Base-by-base conservation (phyloP, 2,797 vertebrate species). In the Pantherophis alleghaniensis region DNA sequence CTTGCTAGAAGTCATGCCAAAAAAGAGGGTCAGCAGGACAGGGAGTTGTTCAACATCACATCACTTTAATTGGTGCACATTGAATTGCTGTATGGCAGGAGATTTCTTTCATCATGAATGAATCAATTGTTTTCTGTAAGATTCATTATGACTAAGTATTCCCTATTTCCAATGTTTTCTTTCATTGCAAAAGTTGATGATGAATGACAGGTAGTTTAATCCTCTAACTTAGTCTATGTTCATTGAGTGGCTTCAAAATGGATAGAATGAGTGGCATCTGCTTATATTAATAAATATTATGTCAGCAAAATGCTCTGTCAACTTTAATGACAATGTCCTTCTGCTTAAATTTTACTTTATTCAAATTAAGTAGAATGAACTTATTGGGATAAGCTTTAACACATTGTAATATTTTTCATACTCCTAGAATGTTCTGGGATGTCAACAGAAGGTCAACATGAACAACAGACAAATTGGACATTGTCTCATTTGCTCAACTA, bases 1-100 rank as follows among this genome's bases (percentile, higher is more conserved):
- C 51, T 56, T 93, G 61, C 5, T 91, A 87, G 92, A 95, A 90
- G 94, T 95, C 93, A 86, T 92, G 92, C 90, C 93, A 26, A 0
- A 96, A 95, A 92, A 92, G 95, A 94, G 92, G 42, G 51, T 51
- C 93, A 93, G 95, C 69, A 93, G 91, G 87, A 53, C 91, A 87
- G 92, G 51, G 91, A 96, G 94, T 92, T 92, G 56, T 93, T 95
- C 95, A 92, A 95, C 88, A 83, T 94, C 66, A 87, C 94, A 95
- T 95, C 63, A 93, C 93, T 96, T 95, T 94, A 88, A 95, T 88
- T 69, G 59, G 47, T 13, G 55, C 55, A 92, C 94, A 94, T 93
- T 94, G 93, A 96, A 96, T 94, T 93, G 92, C 94, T 93, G 60
- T 87, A 22, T 32, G 83, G 66, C 10, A 91, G 93, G 89, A 92